Evolutionary conservation across 2,797 vertebrate species (phyloP).

Genomic region (Pipistrellus pygmaeus): DNA sequence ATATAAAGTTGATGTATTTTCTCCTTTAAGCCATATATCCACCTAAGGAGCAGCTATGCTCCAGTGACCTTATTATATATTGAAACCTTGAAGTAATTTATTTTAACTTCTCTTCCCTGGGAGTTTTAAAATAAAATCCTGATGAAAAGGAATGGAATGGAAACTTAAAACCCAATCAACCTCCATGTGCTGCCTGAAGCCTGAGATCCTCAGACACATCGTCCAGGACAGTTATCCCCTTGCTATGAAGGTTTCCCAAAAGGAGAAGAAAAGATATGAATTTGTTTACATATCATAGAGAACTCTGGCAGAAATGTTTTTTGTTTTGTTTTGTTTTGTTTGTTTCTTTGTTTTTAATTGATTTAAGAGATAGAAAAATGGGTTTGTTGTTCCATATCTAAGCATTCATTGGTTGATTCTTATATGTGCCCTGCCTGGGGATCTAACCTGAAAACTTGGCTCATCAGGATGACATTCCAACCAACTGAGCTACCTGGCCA

Average conservation of each 20-base stretch:
- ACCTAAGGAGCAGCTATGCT: neutral
- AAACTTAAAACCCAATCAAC: neutral
- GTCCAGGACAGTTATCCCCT: neutral
- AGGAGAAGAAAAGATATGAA: neutral
- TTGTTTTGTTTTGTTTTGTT: too few species aligned
- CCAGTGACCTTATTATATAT: neutral
- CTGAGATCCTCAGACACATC: neutral
- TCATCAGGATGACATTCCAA: neutral
- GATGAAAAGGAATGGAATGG: neutral
- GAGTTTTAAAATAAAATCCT: conserved; percentile 38
- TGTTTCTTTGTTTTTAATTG: neutral
- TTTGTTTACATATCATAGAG: neutral
- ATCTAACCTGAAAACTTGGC: neutral
- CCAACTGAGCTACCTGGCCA: neutral
- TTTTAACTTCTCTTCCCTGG: neutral
- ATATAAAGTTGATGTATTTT: neutral
- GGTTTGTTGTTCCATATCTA: neutral
- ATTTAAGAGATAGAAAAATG: neutral
- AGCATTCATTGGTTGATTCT: neutral
- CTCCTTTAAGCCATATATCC: neutral
- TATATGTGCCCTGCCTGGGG: neutral
- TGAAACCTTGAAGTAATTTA: neutral
- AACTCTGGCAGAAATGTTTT: neutral
- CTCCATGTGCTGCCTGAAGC: neutral
- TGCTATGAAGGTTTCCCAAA: neutral